Conservation (phyloP, 2,888 invertebrate species). For the Yponomeuta plumbellus region DNA sequence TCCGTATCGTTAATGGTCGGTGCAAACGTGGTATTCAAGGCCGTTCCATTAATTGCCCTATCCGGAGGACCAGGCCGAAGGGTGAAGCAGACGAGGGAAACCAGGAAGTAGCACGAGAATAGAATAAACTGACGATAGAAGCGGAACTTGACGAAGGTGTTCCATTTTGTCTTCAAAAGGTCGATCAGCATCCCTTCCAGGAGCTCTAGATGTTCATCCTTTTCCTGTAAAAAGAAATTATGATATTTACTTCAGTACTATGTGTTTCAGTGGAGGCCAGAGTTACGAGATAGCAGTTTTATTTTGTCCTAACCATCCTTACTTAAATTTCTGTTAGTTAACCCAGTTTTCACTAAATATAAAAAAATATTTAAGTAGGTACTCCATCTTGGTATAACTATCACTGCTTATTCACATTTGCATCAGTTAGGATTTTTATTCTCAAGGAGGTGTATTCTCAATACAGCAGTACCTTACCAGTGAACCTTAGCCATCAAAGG, state of each 20-base stretch:
- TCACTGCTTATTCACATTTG: background rate
- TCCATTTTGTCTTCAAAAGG: conserved; percentile 97
- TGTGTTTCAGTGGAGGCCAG: too few relatives aligned
- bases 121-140: conserved; percentile 95
- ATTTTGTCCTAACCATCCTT: too few relatives aligned
- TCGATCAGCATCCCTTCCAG: conserved; percentile 96
- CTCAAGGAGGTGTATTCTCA: too few relatives aligned
- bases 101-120: conserved; percentile 92
- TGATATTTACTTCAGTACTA: too few relatives aligned
- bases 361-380: too few relatives aligned
- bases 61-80: conserved; percentile 91
- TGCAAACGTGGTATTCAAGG: conserved; percentile 47
- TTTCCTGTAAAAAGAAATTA: conserved; percentile 80
- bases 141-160: conserved; percentile 95
- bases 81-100: conserved; percentile 92
- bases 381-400: background rate
- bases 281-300: too few relatives aligned
- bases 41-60: conserved; percentile 48
- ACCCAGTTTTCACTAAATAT: too few relatives aligned
- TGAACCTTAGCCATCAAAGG: too few relatives aligned
- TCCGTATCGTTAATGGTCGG: conserved; percentile 50
- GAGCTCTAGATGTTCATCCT: conserved; percentile 94
- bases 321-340: too few relatives aligned
- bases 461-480: too few relatives aligned
- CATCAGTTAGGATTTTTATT: background rate